A percentile compares a stretch with the other conserved stretches of the same genome.
Conservation (phyloP, 2,113 vertebrate species). For the Carollia perspicillata region DNA sequence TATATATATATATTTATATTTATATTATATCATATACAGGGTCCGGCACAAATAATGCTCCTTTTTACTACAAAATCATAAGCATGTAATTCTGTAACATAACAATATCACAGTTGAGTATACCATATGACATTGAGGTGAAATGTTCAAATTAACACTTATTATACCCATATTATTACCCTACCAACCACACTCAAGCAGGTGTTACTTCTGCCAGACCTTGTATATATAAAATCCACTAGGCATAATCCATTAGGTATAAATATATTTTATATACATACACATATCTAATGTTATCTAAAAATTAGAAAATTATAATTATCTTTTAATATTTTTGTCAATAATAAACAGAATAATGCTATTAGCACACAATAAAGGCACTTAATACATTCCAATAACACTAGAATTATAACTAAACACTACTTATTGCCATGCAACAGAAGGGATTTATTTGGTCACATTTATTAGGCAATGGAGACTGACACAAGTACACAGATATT, state of each 20-base stretch:
- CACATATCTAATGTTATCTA: not conserved
- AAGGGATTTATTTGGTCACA: not conserved
- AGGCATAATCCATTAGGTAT: not conserved
- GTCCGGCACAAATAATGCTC: too few species aligned
- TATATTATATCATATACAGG: not conserved
- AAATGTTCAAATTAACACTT: too few species aligned
- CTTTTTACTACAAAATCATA: too few species aligned
- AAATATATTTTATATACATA: not conserved
- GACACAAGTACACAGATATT: not conserved
- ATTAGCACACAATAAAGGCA: not conserved
- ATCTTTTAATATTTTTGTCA: not conserved
- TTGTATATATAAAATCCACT: not conserved
- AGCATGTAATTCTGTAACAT: too few species aligned
- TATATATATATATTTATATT: not conserved
- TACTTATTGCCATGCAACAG: not conserved
- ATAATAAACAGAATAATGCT: not conserved
- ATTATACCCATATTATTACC: too few species aligned
- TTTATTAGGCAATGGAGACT: not conserved
- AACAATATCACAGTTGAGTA: too few species aligned
- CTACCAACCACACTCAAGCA: too few species aligned
- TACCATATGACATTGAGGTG: too few species aligned
- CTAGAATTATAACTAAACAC: not conserved
- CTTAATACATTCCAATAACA: not conserved
- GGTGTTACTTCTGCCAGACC: too few species aligned
- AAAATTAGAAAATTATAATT: not conserved